Conservation (phyloP, 2,113 vertebrate species). For the Ochotona curzoniae region DNA sequence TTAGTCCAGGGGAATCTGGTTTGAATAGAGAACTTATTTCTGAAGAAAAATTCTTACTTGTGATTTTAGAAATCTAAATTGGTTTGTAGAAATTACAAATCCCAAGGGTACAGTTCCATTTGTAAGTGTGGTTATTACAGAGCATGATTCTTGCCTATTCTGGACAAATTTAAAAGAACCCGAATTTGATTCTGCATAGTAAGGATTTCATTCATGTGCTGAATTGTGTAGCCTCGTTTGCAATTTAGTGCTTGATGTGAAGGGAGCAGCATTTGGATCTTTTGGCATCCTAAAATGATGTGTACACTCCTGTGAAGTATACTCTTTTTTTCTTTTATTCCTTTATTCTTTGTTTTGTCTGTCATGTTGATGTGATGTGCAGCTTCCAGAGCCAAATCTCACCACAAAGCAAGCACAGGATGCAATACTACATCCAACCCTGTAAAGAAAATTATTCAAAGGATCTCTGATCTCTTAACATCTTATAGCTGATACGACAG, state of each 20-base stretch:
- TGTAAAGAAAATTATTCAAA: background rate
- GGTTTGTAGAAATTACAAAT: background rate
- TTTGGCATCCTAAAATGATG: background rate
- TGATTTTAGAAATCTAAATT: background rate
- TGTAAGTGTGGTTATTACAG: background rate
- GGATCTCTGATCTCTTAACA: rapidly evolving
- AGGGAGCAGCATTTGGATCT: background rate
- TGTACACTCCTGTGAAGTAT: background rate
- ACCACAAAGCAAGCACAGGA: background rate
- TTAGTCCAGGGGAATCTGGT: background rate
- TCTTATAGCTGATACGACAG: background rate
- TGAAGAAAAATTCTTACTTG: background rate
- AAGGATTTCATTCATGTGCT: background rate
- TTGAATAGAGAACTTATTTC: background rate
- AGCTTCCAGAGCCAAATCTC: background rate
- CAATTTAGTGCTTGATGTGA: background rate
- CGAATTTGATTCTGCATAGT: background rate
- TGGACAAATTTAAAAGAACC: too few species aligned
- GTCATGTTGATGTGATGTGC: background rate
- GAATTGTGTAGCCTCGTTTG: background rate
- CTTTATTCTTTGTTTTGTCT: background rate
- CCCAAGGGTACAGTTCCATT: background rate
- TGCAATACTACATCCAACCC: background rate
- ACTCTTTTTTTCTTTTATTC: background rate
- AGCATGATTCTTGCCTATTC: background rate